phyloP scores from a whole-genome alignment of 2,888 invertebrate species.

The Lissonota sp. region DNA sequence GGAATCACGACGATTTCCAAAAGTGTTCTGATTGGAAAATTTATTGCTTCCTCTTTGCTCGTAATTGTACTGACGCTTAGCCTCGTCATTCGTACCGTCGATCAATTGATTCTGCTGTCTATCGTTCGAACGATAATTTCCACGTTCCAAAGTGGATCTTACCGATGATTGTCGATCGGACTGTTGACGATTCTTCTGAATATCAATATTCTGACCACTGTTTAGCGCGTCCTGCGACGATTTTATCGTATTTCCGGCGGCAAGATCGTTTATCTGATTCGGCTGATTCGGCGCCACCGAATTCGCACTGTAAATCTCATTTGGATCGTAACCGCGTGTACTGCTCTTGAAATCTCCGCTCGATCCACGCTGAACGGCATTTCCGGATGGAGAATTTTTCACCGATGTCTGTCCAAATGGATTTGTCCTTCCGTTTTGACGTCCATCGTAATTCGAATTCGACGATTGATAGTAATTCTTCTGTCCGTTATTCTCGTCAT shows the following conservation, averaged over 20 bases:
- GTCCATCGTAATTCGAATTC: constrained; percentile 77
- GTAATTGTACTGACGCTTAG: constrained; percentile 71
- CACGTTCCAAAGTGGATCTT: constrained; percentile 55
- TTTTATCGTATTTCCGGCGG: constrained; percentile 53
- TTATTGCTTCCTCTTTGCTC: constrained; percentile 65
- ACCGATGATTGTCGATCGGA: constrained; percentile 50
- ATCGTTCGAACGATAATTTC: constrained; percentile 68
- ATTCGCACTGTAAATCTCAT: constrained; percentile 66
- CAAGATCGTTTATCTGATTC: constrained; percentile 67
- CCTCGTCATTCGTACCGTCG: constrained; percentile 66
- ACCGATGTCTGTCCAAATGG: constrained; percentile 73
- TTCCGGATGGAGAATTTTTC: constrained; percentile 72
- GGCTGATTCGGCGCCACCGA: constrained; percentile 50
- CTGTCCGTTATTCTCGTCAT: constrained; percentile 61
- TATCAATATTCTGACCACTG: constrained; percentile 55
- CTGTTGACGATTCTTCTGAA: constrained; percentile 64
- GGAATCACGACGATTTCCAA: constrained; percentile 42
- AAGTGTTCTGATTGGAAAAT: constrained; percentile 64
- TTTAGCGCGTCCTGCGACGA: constrained; percentile 57
- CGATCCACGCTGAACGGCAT: constrained; percentile 68
- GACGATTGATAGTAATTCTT: constrained; percentile 70
- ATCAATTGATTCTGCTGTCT: constrained; percentile 72
- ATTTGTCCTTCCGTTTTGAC: constrained; percentile 80
- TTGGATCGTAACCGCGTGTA: constrained; percentile 68
- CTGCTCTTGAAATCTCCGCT: constrained; percentile 64